Evolutionary conservation across 2,113 vertebrate genomes (phyloP).

Genomic region (Taxidea taxus): DNA sequence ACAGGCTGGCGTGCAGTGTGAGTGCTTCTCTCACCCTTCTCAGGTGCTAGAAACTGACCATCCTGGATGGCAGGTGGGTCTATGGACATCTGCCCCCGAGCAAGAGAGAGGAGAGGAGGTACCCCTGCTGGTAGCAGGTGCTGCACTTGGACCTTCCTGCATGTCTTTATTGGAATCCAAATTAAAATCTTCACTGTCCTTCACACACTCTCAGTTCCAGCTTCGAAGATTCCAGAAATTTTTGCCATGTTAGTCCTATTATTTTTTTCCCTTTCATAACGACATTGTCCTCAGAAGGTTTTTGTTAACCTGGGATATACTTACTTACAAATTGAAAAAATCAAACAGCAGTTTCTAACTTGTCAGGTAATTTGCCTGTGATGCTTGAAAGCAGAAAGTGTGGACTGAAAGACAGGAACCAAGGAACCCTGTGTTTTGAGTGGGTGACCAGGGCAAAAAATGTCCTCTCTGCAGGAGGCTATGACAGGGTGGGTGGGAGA

Average conservation of each 20-base stretch:
- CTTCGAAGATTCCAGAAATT: neutral
- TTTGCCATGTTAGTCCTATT: neutral
- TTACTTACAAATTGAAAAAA: neutral
- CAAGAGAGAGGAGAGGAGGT: fast-evolving
- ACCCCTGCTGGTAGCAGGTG: fast-evolving
- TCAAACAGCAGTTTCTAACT: neutral
- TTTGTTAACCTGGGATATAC: neutral
- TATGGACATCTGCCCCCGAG: neutral
- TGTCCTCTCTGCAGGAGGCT: neutral
- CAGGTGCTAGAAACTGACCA: neutral
- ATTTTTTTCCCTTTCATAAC: neutral
- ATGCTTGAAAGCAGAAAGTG: neutral
- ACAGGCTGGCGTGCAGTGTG: fast-evolving
- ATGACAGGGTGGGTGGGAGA: neutral
- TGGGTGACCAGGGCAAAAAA: neutral
- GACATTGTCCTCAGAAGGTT: neutral
- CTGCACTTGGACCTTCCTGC: neutral
- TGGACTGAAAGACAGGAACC: neutral
- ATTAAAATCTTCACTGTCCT: neutral
- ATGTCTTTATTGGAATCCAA: neutral
- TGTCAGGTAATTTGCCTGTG: neutral
- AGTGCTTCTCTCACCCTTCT: neutral
- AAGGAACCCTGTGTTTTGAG: neutral
- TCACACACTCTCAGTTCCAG: neutral
- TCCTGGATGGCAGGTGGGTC: no score